These are phyloP conservation scores for Dexiosoma caninum DNA, from an alignment of 2,888 invertebrate genomes.

Conservation along the genomic window DNA sequence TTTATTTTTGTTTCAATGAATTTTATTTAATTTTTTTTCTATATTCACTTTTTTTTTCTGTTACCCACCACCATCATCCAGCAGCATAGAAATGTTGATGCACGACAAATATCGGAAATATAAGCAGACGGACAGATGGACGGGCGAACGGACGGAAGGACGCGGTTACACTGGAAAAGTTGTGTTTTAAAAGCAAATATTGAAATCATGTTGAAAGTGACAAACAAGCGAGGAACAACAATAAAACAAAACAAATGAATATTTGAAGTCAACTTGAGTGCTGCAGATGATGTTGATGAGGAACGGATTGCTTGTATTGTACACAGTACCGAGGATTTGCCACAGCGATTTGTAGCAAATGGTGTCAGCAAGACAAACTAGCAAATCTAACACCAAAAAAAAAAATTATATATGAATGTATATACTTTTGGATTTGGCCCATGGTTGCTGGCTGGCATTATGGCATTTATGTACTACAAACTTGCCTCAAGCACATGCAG, in stretches of 20 bases:
- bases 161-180: not conserved
- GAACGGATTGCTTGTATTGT: too few relatives aligned
- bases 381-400: slow-evolving; percentile 24
- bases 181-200: slow-evolving; percentile 23
- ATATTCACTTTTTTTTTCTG: not conserved
- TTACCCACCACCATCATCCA: slow-evolving; percentile 20
- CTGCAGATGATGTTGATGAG: not conserved
- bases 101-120: slow-evolving; percentile 26
- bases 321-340: not conserved
- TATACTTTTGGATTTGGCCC: too few relatives aligned
- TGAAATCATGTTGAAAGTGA: slow-evolving; percentile 51
- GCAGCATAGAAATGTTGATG: slow-evolving; percentile 22
- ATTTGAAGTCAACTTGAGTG: not conserved
- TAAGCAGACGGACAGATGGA: not conserved
- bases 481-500: slow-evolving; percentile 20
- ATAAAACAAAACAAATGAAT: slow-evolving; percentile 11
- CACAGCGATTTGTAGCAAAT: slow-evolving; percentile 63
- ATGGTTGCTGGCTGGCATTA: too few relatives aligned
- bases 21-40: not conserved
- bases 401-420: not conserved
- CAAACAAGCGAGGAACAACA: slow-evolving; percentile 44
- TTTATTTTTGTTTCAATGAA: too few relatives aligned
- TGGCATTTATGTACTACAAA: too few relatives aligned
- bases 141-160: too few relatives aligned
- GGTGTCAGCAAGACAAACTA: slow-evolving; percentile 68